Conservation (phyloP, 2,113 vertebrate genomes). For the Myotis davidii region DNA sequence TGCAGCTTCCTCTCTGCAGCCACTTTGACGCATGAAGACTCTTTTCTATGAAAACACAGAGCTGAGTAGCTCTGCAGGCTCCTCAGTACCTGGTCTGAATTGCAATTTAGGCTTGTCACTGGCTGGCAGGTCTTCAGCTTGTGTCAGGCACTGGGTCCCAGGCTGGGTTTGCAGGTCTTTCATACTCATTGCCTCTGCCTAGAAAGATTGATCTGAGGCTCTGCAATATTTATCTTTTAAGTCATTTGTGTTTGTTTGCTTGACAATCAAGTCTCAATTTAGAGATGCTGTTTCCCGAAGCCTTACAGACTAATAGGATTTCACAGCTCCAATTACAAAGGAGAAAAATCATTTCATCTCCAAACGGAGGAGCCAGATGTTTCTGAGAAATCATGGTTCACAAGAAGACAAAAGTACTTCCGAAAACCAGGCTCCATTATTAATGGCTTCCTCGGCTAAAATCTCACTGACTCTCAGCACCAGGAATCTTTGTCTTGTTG, state of each 20-base stretch:
- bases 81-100: conserved; percentile 1
- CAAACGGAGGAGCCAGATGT: conserved; percentile 52
- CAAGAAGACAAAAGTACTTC: conserved; percentile 63
- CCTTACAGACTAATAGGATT: conserved; percentile 65
- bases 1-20: conserved; percentile 3
- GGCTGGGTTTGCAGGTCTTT: not conserved
- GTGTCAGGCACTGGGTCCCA: not conserved
- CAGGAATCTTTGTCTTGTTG: not conserved
- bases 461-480: conserved; percentile 28
- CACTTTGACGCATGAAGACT: not conserved
- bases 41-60: conserved; percentile 21
- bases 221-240: conserved; percentile 62
- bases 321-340: conserved; percentile 73
- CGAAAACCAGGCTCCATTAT: conserved; percentile 42
- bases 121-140: not conserved
- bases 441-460: conserved; percentile 54
- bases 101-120: conserved; percentile 25
- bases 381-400: conserved; percentile 75
- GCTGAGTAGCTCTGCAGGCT: not conserved
- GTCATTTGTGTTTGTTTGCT: conserved; percentile 60
- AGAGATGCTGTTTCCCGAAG: conserved; percentile 64
- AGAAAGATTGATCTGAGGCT: conserved; percentile 51
- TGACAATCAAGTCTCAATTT: conserved; percentile 67
- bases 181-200: not conserved
- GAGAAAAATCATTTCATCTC: conserved; percentile 71